These are phyloP conservation scores for Pipistrellus pygmaeus DNA, from an alignment of 2,797 vertebrate species.

Conservation along the genomic window DNA sequence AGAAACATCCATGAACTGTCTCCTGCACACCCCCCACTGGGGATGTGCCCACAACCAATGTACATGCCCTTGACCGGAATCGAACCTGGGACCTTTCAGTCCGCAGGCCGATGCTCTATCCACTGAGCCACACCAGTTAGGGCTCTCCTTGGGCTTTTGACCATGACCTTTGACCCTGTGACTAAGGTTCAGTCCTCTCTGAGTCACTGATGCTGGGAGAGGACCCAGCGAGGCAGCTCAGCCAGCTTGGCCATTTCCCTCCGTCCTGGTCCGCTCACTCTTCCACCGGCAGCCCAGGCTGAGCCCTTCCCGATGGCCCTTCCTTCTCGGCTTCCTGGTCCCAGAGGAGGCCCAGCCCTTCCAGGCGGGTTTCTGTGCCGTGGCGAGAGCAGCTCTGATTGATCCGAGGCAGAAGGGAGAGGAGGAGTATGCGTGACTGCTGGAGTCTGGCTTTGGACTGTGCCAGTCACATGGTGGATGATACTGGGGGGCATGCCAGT, in stretches of 20 bases:
- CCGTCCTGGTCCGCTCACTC: neutral
- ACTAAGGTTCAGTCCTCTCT: neutral
- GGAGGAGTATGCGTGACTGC: neutral
- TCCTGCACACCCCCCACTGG: too few relatives aligned
- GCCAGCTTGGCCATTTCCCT: neutral
- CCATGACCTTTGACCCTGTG: slow-evolving; percentile 18
- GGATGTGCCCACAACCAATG: too few relatives aligned
- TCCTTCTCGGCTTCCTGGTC: neutral
- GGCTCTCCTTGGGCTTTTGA: neutral
- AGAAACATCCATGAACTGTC: too few relatives aligned
- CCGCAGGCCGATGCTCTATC: too few relatives aligned
- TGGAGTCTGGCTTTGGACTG: neutral
- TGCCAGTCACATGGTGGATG: neutral
- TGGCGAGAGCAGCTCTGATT: neutral
- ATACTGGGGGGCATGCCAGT: too few relatives aligned
- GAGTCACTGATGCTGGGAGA: neutral
- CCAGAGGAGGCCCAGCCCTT: neutral
- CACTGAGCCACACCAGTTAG: too few relatives aligned
- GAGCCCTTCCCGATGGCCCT: neutral
- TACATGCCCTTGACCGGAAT: too few relatives aligned
- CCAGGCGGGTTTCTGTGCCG: neutral
- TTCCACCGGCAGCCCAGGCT: neutral
- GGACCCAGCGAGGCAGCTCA: neutral
- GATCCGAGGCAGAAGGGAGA: neutral
- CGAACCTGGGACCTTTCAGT: too few relatives aligned